Evolutionary conservation across 2,888 invertebrate genomes (phyloP).

Genomic region (Ichneumoninae sp.): DNA sequence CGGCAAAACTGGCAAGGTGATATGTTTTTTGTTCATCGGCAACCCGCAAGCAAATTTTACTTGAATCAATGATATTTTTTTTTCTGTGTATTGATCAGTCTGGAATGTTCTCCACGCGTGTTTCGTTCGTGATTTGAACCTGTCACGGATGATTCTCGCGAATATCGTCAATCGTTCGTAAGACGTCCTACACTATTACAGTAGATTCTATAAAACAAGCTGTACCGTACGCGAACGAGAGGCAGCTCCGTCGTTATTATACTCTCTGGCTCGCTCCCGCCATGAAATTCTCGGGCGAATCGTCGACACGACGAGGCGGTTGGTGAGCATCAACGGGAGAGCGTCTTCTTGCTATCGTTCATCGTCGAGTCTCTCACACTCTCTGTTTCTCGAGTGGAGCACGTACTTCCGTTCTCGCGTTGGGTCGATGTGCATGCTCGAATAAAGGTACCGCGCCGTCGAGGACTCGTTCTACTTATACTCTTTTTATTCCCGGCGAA

Average conservation of each 20-base stretch:
- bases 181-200: conserved; percentile 22
- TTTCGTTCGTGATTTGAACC: neutral
- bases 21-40: too few relatives aligned
- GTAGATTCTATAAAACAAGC: conserved; percentile 19
- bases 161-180: conserved; percentile 31
- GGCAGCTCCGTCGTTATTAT: conserved; percentile 41
- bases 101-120: neutral
- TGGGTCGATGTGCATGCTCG: conserved; percentile 52
- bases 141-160: neutral
- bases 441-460: conserved; percentile 37
- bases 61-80: too few relatives aligned
- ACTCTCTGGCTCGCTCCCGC: neutral
- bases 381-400: conserved; percentile 23
- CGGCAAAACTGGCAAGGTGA: too few relatives aligned
- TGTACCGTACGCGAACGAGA: conserved; percentile 23
- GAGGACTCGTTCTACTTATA: conserved; percentile 29
- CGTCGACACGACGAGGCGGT: conserved; percentile 21
- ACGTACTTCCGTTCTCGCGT: conserved; percentile 63
- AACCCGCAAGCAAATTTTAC: too few relatives aligned
- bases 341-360: conserved; percentile 8
- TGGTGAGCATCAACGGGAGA: conserved; percentile 5
- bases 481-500: conserved; percentile 41
- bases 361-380: conserved; percentile 23
- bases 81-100: neutral
- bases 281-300: conserved; percentile 31